Evolutionary conservation across 2,888 invertebrate species (phyloP).

Genomic region (Nasonovia ribisnigri): DNA sequence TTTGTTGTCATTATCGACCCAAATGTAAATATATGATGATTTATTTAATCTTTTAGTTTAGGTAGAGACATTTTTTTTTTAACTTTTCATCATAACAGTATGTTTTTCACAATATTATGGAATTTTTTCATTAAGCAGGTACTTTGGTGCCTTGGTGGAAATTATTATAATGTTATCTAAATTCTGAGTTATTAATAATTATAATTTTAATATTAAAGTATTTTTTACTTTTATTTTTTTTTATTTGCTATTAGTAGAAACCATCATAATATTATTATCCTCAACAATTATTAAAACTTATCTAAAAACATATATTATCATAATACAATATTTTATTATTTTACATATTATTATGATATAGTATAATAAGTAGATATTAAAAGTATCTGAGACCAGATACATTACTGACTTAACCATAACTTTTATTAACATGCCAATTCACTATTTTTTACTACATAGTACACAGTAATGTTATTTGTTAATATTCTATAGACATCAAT

Average conservation of each 20-base stretch:
- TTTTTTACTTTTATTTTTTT: too few species aligned
- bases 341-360: neutral
- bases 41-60: slow-evolving; percentile 34
- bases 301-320: too few species aligned
- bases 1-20: slow-evolving; percentile 5
- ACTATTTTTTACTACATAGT: neutral
- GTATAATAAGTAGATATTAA: neutral
- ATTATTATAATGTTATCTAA: neutral
- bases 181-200: neutral
- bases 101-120: neutral
- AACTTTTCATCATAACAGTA: neutral
- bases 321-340: neutral
- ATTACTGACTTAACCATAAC: neutral
- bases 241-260: too few species aligned
- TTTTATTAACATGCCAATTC: neutral
- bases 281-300: too few species aligned
- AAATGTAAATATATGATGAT: slow-evolving; percentile 31
- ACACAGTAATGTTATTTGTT: neutral
- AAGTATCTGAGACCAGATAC: neutral
- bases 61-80: neutral
- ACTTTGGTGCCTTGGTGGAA: neutral
- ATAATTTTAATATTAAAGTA: neutral
- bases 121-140: neutral
- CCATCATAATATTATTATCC: too few species aligned
- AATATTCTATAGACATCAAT: neutral